Conservation (phyloP, 2,113 vertebrate genomes). For the Spilogale gracilis region DNA sequence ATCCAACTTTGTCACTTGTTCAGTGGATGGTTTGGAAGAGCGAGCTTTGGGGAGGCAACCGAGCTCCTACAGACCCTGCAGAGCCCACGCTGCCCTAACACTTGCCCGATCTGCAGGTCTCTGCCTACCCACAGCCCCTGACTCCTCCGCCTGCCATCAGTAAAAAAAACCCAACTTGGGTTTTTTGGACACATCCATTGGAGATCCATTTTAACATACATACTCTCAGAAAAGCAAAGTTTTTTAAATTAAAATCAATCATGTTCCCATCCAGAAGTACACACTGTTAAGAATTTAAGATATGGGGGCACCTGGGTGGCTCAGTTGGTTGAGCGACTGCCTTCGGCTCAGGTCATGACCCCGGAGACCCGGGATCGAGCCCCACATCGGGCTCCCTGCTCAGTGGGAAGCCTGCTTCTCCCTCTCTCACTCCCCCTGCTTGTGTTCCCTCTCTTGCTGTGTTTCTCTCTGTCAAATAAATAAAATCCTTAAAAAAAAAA, state of each 20-base stretch:
- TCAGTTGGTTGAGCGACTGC: too few species aligned
- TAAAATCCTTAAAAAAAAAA: too few species aligned
- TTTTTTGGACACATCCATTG: neutral
- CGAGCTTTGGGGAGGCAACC: neutral
- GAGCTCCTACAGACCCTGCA: neutral
- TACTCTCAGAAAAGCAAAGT: neutral
- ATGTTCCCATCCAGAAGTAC: neutral
- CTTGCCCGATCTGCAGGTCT: neutral
- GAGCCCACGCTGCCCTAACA: neutral
- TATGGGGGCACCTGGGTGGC: too few species aligned
- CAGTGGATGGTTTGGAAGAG: neutral
- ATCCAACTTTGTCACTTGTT: neutral
- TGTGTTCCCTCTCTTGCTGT: too few species aligned
- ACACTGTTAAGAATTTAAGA: neutral
- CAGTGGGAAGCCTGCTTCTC: too few species aligned
- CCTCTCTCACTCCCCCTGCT: too few species aligned
- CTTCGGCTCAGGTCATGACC: too few species aligned
- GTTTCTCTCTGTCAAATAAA: too few species aligned
- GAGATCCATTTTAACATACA: neutral
- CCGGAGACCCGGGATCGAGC: too few species aligned
- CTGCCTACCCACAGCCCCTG: neutral
- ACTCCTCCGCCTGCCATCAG: neutral
- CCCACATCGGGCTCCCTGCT: too few species aligned
- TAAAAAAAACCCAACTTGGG: neutral
- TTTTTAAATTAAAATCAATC: neutral